phyloP scores from a whole-genome alignment of 2,888 invertebrate genomes.

The Eupelmus urozonus region DNA sequence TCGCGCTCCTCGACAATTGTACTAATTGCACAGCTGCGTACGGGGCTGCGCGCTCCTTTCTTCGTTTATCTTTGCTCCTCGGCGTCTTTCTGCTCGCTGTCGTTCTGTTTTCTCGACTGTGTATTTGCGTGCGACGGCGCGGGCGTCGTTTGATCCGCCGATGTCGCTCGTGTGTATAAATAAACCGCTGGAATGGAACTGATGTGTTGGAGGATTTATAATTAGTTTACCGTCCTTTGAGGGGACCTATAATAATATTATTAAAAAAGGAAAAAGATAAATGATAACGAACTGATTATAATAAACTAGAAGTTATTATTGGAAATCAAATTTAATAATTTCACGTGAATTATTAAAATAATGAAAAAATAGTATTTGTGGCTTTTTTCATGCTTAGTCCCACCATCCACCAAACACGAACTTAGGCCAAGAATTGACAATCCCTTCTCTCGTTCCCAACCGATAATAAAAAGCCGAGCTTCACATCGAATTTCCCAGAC shows the following conservation, averaged over 20 bases:
- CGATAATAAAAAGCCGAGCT: background rate
- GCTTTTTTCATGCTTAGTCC: too few relatives aligned
- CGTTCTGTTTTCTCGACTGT: background rate
- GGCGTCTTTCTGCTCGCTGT: background rate
- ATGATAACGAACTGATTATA: too few relatives aligned
- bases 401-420: too few relatives aligned
- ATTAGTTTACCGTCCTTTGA: background rate
- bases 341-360: too few relatives aligned
- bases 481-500: slow-evolving; percentile 21
- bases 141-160: slow-evolving; percentile 13
- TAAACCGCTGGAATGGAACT: background rate
- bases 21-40: slow-evolving; percentile 69
- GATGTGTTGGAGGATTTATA: background rate
- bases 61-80: slow-evolving; percentile 2
- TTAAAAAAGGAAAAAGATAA: too few relatives aligned
- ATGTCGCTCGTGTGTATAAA: background rate
- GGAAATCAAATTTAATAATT: too few relatives aligned
- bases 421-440: too few relatives aligned
- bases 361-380: too few relatives aligned
- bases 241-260: too few relatives aligned
- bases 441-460: background rate
- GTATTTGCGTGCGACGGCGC: background rate
- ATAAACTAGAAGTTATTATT: too few relatives aligned
- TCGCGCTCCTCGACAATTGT: slow-evolving; percentile 66
- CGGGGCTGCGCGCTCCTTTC: slow-evolving; percentile 45